phyloP scores from a whole-genome alignment of 2,797 vertebrate genomes.

The Naso thynnoides region DNA sequence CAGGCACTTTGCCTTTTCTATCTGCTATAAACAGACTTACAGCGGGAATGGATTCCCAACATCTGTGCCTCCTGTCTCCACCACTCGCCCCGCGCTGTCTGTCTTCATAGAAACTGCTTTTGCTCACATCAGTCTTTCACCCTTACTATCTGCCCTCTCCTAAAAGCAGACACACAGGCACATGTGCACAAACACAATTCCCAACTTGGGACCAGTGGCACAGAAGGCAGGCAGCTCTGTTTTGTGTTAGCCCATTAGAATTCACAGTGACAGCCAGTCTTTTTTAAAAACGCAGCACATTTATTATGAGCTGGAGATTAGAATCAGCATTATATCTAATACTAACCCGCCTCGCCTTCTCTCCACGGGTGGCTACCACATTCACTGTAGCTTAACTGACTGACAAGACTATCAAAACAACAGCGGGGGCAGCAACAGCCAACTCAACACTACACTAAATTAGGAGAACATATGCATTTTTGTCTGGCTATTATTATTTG shows the following conservation, averaged over 20 bases:
- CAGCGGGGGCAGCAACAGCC: constrained; percentile 39
- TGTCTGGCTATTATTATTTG: constrained; percentile 64
- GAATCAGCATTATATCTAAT: constrained; percentile 73
- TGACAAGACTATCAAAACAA: constrained; percentile 68
- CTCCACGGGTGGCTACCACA: constrained; percentile 52
- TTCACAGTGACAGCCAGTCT: constrained; percentile 57
- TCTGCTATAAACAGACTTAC: constrained; percentile 52
- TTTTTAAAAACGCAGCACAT: constrained; percentile 64
- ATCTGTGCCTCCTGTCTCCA: constrained; percentile 38
- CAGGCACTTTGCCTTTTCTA: constrained; percentile 52
- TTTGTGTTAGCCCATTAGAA: constrained; percentile 60
- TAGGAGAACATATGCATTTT: constrained; percentile 37
- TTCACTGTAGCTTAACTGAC: constrained; percentile 55
- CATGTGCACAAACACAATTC: constrained; percentile 22
- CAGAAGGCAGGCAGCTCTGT: constrained; percentile 62
- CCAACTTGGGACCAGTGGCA: constrained; percentile 47
- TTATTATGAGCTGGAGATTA: constrained; percentile 70
- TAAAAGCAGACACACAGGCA: constrained; percentile 34
- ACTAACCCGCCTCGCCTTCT: constrained; percentile 39
- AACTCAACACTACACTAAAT: constrained; percentile 19
- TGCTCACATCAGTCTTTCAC: constrained; percentile 34
- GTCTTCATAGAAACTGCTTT: constrained; percentile 38
- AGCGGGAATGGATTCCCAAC: constrained; percentile 41
- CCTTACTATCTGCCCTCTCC: constrained; percentile 50
- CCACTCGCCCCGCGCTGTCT: constrained; percentile 8